Conservation (phyloP, 1,140 invertebrate species). For the Anthonomus grandis region DNA sequence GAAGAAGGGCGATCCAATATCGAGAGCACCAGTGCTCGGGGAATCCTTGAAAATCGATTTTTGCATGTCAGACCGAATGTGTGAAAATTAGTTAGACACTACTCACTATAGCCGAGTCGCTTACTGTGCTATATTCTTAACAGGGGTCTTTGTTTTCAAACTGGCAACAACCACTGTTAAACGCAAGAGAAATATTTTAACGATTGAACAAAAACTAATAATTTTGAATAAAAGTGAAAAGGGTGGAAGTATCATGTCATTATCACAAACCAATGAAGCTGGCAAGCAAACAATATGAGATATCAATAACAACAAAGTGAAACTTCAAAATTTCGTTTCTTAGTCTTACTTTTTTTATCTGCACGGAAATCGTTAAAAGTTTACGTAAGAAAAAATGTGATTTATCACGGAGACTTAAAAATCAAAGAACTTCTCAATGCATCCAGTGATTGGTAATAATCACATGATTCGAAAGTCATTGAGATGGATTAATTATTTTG, state of each 20-base stretch:
- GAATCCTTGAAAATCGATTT: no score
- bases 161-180: not conserved
- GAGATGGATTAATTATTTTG: no score
- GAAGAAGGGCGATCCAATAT: not conserved
- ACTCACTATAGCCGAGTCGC: no score
- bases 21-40: no score
- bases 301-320: slow-evolving; percentile 4
- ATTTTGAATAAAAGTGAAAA: slow-evolving; percentile 1
- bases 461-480: slow-evolving; percentile 22
- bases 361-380: slow-evolving; percentile 6
- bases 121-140: not conserved
- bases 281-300: slow-evolving; percentile 3
- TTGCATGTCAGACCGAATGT: no score
- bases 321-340: not conserved
- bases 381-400: slow-evolving; percentile 17
- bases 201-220: slow-evolving; percentile 1
- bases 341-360: slow-evolving; percentile 1
- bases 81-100: no score
- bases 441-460: slow-evolving; percentile 24
- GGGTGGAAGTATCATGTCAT: not conserved
- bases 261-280: not conserved
- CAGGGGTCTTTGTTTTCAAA: not conserved
- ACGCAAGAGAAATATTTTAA: slow-evolving; percentile 6
- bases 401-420: slow-evolving; percentile 21
- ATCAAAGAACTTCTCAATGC: slow-evolving; percentile 16